Conservation (phyloP, 2,113 vertebrate genomes). For the Nibea albiflora region DNA sequence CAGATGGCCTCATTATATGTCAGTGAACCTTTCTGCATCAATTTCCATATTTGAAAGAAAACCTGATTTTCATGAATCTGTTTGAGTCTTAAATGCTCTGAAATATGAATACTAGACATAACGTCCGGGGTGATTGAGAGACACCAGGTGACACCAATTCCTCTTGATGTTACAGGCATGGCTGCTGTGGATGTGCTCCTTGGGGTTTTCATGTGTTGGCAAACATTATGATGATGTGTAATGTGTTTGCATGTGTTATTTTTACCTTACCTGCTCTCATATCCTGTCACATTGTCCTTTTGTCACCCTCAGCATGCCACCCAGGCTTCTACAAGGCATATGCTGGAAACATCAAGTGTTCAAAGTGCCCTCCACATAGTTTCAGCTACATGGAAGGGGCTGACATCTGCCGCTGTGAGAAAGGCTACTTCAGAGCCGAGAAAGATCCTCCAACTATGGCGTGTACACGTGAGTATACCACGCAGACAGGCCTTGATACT, state of each 20-base stretch:
- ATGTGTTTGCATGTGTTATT: conserved; percentile 11
- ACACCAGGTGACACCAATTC: neutral
- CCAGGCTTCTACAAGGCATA: conserved; percentile 96
- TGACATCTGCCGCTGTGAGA: conserved; percentile 92
- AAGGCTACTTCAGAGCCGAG: conserved; percentile 92
- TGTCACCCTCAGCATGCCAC: conserved; percentile 87
- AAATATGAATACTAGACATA: neutral
- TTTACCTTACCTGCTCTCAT: conserved; percentile 3
- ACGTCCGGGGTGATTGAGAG: neutral
- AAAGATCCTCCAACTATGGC: conserved; percentile 97
- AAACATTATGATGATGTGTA: neutral
- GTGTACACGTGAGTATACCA: conserved; percentile 91
- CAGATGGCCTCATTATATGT: conserved; percentile 45
- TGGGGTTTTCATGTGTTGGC: neutral
- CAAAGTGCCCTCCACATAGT: conserved; percentile 95
- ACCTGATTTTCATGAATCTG: conserved; percentile 25
- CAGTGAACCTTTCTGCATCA: neutral
- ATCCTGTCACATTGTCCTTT: conserved; percentile 25
- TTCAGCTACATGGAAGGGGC: conserved; percentile 90
- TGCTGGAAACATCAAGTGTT: conserved; percentile 94
- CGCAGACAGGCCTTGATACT: neutral
- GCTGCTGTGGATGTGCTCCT: neutral
- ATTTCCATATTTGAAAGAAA: conserved; percentile 44
- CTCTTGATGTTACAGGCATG: neutral
- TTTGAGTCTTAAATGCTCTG: neutral